Conservation (phyloP, 1,140 invertebrate species). For the Drosophila nigrodunni region DNA sequence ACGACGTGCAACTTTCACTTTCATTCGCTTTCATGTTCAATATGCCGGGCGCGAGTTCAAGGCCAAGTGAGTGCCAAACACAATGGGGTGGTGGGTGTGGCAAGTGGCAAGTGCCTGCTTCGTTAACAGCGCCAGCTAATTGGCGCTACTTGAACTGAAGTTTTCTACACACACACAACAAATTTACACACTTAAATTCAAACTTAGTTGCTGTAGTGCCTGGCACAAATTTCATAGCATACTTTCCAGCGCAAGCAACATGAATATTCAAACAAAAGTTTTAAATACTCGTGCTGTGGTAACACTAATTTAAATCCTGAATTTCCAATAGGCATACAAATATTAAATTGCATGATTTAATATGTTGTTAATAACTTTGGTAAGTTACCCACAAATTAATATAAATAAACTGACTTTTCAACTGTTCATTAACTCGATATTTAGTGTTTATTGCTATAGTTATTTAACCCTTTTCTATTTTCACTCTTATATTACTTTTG, state of each 20-base stretch:
- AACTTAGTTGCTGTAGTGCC: slow-evolving; percentile 1
- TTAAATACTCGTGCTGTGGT: too few species aligned
- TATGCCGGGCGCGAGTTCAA: slow-evolving; percentile 73
- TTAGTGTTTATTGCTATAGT: too few species aligned
- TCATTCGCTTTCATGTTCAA: slow-evolving; percentile 70
- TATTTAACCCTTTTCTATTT: too few species aligned
- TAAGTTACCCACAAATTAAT: too few species aligned
- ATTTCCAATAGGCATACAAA: too few species aligned
- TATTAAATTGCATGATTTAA: too few species aligned
- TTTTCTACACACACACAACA: slow-evolving; percentile 9
- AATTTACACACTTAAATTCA: slow-evolving; percentile 1
- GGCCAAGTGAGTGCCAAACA: slow-evolving; percentile 46
- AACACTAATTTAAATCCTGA: too few species aligned
- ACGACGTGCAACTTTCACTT: slow-evolving; percentile 75
- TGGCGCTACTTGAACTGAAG: slow-evolving; percentile 53
- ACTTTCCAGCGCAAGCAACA: slow-evolving; percentile 35
- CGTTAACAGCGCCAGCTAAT: slow-evolving; percentile 58
- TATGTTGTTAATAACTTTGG: too few species aligned
- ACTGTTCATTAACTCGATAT: too few species aligned
- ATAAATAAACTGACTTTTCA: too few species aligned
- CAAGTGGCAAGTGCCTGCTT: slow-evolving; percentile 8
- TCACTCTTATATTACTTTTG: too few species aligned
- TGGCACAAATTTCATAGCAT: slow-evolving; percentile 55
- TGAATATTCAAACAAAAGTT: neutral
- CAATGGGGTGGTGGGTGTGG: neutral